phyloP scores from a whole-genome alignment of 1,140 invertebrate species.

The Latrodectus geometricus region DNA sequence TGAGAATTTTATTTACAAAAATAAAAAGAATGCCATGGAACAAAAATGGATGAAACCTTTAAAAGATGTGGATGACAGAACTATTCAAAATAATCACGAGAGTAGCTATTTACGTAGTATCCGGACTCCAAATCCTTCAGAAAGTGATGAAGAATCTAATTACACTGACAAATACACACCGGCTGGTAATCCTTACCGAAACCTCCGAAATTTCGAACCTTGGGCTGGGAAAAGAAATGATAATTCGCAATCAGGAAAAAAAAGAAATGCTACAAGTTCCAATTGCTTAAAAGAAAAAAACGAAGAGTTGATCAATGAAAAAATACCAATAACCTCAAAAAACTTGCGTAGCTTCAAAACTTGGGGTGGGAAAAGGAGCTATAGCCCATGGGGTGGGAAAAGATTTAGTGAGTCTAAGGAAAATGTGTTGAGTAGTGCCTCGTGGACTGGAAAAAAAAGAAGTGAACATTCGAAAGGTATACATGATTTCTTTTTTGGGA shows the following conservation, averaged over 20 bases:
- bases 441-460: constrained; percentile 27
- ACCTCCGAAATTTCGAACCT: background rate
- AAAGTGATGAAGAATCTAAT: background rate
- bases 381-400: constrained; percentile 41
- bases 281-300: background rate
- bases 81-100: background rate
- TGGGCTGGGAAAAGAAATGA: background rate
- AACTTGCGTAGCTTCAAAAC: background rate
- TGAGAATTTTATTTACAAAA: background rate
- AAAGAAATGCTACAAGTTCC: background rate
- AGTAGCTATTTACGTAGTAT: background rate
- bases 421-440: background rate
- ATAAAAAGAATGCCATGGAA: background rate
- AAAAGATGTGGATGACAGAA: background rate
- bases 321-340: background rate
- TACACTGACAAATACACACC: too few species aligned
- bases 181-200: background rate
- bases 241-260: background rate
- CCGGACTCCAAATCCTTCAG: background rate
- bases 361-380: constrained; percentile 22
- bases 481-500: background rate
- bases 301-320: background rate
- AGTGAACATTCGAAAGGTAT: background rate
- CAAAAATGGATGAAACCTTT: background rate
- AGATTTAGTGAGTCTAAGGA: background rate